Evolutionary conservation across 2,113 vertebrate genomes (phyloP).

Genomic region (Loxodonta africana): DNA sequence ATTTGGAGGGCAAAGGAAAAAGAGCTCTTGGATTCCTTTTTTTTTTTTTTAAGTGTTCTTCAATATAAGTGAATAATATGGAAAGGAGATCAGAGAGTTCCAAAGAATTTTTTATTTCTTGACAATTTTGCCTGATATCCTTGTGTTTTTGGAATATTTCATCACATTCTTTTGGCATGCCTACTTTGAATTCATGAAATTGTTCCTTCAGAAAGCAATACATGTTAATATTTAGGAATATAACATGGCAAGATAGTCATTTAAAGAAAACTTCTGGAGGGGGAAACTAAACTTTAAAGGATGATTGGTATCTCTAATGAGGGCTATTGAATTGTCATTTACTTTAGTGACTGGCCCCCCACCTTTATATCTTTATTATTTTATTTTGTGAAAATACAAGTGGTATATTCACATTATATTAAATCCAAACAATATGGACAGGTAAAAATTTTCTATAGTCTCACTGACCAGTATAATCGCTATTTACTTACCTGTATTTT

Average conservation of each 20-base stretch:
- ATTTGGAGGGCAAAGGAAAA: constrained; percentile 22
- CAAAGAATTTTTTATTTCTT: constrained; percentile 54
- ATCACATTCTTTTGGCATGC: background rate
- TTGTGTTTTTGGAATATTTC: constrained; percentile 56
- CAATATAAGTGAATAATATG: constrained; percentile 3
- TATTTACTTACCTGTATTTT: constrained; percentile 70
- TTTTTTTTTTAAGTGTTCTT: constrained; percentile 14
- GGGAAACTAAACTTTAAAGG: constrained; percentile 27
- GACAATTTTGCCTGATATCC: background rate
- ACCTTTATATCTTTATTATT: constrained; percentile 49
- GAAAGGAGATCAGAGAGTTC: background rate
- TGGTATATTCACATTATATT: background rate
- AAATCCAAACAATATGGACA: constrained; percentile 12
- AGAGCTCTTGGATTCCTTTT: background rate
- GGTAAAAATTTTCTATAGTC: constrained; percentile 31
- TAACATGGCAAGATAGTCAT: constrained; percentile 42
- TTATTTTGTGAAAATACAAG: constrained; percentile 62
- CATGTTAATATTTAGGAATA: constrained; percentile 45
- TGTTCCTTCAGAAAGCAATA: constrained; percentile 40
- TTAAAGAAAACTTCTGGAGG: constrained; percentile 15
- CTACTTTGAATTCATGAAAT: constrained; percentile 31
- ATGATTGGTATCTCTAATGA: background rate
- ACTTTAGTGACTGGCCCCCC: background rate
- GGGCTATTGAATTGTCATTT: constrained; percentile 53
- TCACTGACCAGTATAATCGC: constrained; percentile 24